Base-by-base conservation (phyloP, 2,888 invertebrate genomes). In the Pycnomerus fuliginosus region DNA sequence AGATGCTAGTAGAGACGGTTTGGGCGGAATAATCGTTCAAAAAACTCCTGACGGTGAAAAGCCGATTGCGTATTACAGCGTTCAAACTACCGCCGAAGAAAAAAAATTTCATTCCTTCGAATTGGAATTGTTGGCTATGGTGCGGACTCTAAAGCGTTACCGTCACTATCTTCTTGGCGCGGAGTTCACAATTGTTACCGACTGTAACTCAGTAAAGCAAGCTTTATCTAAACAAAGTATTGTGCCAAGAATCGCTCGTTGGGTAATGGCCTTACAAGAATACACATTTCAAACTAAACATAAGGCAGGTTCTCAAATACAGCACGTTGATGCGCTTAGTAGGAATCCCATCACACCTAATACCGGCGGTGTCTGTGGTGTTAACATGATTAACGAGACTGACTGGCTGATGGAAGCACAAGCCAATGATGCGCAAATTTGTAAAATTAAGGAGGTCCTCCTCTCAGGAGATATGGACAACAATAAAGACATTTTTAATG, bases 61-160 rank as follows among this genome's bases (percentile, higher is more conserved):
- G 11, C 32, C 27, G 1, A 50, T 67, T 3, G 49, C 50, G 2
- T 67, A 58, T 39, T 54, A 51, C 15, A 60, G 60, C 28, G 45
- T 55, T 14, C 57, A 52, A 15, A 52, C 64, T 1, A 55, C 53
- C 1, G 40, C 36, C 3, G 46, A 53, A 1, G 67, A 71, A 39
- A 16, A 34, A 16, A 38, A 40, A 8, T 52, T 65, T 24, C 58
- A 61, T 20, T 56, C 58, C 2, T 59, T 58, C 15, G 68, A 69
- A 20, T 41, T 62, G 11, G 67, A 71, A 36, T 50, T 52, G 3
- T 45, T 69, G 3, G 67, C 67, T 1, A 53, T 69, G 0, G 56
- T 64, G 1, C 52, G 45, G 32, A 44, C 52, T 2, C 30, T 65
- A 2, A 28, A 53, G 8, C 45, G 52, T 22, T 63, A 64, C 34